Evolutionary conservation across 2,113 vertebrate genomes (phyloP).

Genomic region (Brachypodius melanocephalos): DNA sequence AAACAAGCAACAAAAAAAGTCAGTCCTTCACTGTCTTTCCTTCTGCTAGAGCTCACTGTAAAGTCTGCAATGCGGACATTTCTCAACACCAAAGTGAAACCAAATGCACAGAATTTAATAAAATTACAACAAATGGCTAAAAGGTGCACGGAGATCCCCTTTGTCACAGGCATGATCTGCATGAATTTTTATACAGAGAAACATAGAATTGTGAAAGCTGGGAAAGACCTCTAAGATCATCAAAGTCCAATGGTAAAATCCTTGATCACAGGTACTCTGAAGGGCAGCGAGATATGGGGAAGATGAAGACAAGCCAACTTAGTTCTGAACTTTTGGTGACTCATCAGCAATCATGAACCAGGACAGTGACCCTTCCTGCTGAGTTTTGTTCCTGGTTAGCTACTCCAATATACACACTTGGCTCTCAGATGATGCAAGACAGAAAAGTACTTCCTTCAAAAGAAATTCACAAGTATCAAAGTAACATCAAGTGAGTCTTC

Average conservation of each 20-base stretch:
- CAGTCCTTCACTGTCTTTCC: background rate
- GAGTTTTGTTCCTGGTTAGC: background rate
- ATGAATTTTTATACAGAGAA: background rate
- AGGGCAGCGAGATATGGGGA: background rate
- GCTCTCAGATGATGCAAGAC: background rate
- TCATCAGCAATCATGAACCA: background rate
- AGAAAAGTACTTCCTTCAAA: background rate
- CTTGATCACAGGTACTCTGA: background rate
- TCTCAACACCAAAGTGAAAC: background rate
- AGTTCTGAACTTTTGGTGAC: background rate
- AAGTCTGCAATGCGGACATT: background rate
- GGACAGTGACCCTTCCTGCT: background rate
- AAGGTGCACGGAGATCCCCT: background rate
- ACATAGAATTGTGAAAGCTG: background rate
- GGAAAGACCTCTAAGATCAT: background rate
- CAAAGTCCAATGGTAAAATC: background rate
- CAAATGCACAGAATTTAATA: background rate
- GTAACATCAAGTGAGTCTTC: background rate
- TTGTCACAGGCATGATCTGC: background rate
- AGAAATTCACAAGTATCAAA: background rate
- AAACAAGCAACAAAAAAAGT: background rate
- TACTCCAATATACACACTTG: background rate
- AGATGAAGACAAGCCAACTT: background rate
- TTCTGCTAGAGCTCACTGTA: background rate
- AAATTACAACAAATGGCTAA: background rate